Base-by-base conservation (phyloP, 2,797 vertebrate species). In the Tokudaia muenninki region DNA sequence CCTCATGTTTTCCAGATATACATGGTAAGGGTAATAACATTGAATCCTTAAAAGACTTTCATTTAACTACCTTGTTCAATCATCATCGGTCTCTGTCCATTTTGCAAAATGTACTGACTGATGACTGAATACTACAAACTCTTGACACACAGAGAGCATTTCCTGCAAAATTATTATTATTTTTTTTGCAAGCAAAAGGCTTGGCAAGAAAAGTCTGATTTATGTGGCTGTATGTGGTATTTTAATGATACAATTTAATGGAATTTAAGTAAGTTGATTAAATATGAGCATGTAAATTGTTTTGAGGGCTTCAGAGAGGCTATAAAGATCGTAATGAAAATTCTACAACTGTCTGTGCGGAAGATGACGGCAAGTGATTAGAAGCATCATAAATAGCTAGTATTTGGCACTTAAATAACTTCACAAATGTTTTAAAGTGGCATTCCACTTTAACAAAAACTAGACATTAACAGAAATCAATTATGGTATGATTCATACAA, bases 241-340 rank as follows among this genome's bases (percentile, higher is more conserved):
- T 84, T 19, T 72, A 90, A 84, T 67, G 65, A n/a, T 55, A 55
- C 77, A 16, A 65, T 77, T 83, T 88, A 87, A 92, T 92, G 55
- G 81, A 41, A 88, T 88, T 83, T 81, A 90, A n/a, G 37, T 65
- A 8, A 65, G n/a, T 82, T 86, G 74, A 88, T 96, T 94, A 87
- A 52, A 72, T 88, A 89, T 86, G 19, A 91, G 26, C 44, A 78
- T 87, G 11, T 3, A 95, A 80, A 59, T 92, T 96, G 17, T 95
- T 97, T 80, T 88, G 44, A 92, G 78, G 31, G 3, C 6, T 57
- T 96, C 92, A 26, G 44, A 63, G 84, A 96, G 72, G 5, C 50
- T 92, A 50, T 80, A 67, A 89, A 92, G 26, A 67, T 16, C 29
- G 37, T 10, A 19, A 92, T 47, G 90, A 78, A 63, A 77, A 57